Evolutionary conservation across 2,888 invertebrate genomes (phyloP).

Genomic region (Drosophila prostipennis): DNA sequence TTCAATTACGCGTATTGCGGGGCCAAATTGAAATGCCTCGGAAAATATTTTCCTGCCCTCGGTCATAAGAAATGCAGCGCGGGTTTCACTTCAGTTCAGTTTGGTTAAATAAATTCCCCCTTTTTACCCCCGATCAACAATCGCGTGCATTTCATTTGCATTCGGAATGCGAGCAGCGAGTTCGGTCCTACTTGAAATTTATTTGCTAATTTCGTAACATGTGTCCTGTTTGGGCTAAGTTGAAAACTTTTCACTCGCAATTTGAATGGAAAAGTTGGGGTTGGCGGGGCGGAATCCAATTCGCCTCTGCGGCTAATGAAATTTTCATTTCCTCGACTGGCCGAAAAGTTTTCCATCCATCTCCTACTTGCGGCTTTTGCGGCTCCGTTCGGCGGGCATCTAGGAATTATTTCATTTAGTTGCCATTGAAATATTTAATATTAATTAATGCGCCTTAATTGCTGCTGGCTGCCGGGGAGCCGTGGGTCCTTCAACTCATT

Average conservation of each 20-base stretch:
- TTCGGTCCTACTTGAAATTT: conserved; percentile 65
- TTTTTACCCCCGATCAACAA: conserved; percentile 61
- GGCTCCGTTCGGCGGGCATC: conserved; percentile 54
- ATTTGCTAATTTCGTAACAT: conserved; percentile 78
- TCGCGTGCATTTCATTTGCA: conserved; percentile 76
- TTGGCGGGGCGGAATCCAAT: conserved; percentile 67
- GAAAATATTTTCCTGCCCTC: conserved; percentile 68
- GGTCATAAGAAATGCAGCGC: conserved; percentile 71
- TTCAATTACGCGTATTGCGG: conserved; percentile 76
- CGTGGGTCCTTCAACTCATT: conserved; percentile 59
- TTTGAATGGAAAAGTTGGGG: conserved; percentile 39
- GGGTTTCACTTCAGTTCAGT: conserved; percentile 44
- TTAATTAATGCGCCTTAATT: conserved; percentile 79
- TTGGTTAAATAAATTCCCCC: neutral
- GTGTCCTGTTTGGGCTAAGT: conserved; percentile 72
- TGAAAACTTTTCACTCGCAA: conserved; percentile 72
- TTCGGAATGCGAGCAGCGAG: conserved; percentile 66
- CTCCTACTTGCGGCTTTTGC: conserved; percentile 32
- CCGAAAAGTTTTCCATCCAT: conserved; percentile 59
- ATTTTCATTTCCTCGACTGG: conserved; percentile 58
- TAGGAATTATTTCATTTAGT: conserved; percentile 71
- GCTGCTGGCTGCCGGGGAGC: conserved; percentile 41
- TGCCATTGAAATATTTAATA: conserved; percentile 78
- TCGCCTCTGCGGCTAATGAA: conserved; percentile 75
- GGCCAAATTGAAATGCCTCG: conserved; percentile 74